Evolutionary conservation across 2,888 invertebrate species (phyloP), one percentile per base, ranked within the genome.

Genomic region (Apocheima hispidaria): DNA sequence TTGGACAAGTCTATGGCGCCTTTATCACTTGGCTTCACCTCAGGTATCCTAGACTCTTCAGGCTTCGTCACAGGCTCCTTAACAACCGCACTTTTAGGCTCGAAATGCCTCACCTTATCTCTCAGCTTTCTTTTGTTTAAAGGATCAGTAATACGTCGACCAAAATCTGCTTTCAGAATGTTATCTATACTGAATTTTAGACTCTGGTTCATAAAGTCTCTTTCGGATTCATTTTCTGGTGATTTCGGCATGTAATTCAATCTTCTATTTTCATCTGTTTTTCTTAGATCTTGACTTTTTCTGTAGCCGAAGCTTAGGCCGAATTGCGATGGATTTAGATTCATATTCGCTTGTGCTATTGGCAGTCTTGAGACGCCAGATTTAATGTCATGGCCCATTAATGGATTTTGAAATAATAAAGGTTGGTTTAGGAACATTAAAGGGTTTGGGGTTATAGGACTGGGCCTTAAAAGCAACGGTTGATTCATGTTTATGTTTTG

Each of bases 111-210:
- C 3, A 78, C 70, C 40, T 87, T 91, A 28, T 51, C 51, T n/a
- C 51, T 51, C 57, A 83, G 82, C 73, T 94, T 95, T 58, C 95
- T 90, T 63, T 94, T 95, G 49, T 93, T 93, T 55, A 96, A 87
- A 10, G 96, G 96, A 75, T 96, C 95, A 0, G 95, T 95, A 35
- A 95, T 95, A 44, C 95, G 81, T 28, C 95, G 92, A 0, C 97
- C 97, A 70, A 97, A 97, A 81, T 97, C 97, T 0, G 97, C 97
- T 77, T 96, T 95, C 21, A 97, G 86, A 64, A 97, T 97, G 84
- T 97, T 97, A 75, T 96, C 96, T 81, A 98, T 97, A 77, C 97
- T 97, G 89, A 97, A 97, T 72, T 96, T 96, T 28, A 97, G 83
- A 70, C 94, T 91, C 64, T 94, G 94, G 64, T 94, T 93, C 0